phyloP scores from a whole-genome alignment of 2,888 invertebrate species.

The Branchinecta sandiegonensis region DNA sequence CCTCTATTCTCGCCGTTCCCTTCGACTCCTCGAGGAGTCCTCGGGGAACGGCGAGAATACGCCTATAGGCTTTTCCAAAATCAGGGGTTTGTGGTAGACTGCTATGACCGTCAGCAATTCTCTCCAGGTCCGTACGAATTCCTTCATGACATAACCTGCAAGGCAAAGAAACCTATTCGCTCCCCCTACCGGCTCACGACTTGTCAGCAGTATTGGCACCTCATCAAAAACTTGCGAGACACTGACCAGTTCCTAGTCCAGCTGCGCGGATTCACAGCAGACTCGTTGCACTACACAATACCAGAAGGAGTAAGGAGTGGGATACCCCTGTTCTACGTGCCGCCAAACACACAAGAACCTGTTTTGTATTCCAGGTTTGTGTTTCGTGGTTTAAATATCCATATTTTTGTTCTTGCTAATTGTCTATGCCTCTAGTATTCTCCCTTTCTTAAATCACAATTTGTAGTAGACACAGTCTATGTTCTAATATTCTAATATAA shows the following conservation, averaged over 20 bases:
- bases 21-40: too few species aligned
- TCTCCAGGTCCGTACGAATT: constrained; percentile 51
- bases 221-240: constrained; percentile 47
- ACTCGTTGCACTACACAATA: constrained; percentile 48
- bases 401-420: not conserved
- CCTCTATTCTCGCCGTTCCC: too few species aligned
- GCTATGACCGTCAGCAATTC: too few species aligned
- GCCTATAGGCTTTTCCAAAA: too few species aligned
- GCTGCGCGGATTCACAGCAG: constrained; percentile 48
- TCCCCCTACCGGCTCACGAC: constrained; percentile 14
- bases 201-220: constrained; percentile 49
- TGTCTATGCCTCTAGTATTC: too few species aligned
- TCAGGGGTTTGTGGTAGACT: too few species aligned
- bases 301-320: constrained; percentile 55
- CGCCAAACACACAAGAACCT: constrained; percentile 33
- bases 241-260: constrained; percentile 52
- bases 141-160: constrained; percentile 54
- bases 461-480: too few species aligned
- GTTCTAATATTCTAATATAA: too few species aligned
- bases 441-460: too few species aligned
- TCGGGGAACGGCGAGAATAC: too few species aligned
- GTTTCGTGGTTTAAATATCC: not conserved
- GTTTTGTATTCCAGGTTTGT: constrained; percentile 33
- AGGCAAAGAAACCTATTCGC: constrained; percentile 46
- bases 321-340: constrained; percentile 50